Evolutionary conservation across 2,797 vertebrate species (phyloP).

Genomic region (Knipowitschia caucasica): DNA sequence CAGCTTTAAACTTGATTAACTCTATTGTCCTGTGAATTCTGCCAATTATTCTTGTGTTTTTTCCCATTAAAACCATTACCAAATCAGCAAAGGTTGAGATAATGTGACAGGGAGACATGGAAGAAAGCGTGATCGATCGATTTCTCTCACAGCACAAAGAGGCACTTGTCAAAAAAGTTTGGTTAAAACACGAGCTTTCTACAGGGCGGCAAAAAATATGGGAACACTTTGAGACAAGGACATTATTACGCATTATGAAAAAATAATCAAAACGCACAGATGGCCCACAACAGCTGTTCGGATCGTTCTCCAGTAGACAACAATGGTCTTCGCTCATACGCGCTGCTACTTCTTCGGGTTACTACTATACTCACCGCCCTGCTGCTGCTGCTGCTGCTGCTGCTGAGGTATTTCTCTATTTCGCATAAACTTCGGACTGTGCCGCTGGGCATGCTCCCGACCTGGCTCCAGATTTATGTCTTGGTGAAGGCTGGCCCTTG

Average conservation of each 20-base stretch:
- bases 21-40: background rate
- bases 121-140: background rate
- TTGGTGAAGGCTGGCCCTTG: conserved; percentile 11
- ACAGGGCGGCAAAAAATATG: background rate
- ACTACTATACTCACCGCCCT: conserved; percentile 60
- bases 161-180: background rate
- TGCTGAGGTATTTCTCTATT: conserved; percentile 67
- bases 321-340: too few relatives aligned
- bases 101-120: background rate
- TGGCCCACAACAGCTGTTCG: conserved; percentile 36
- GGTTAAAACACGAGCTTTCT: background rate
- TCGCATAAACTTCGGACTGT: conserved; percentile 71
- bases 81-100: background rate
- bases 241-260: background rate
- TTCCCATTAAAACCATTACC: too few relatives aligned
- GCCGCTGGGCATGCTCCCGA: conserved; percentile 64
- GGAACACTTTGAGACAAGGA: background rate
- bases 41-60: background rate
- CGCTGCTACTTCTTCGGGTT: conserved; percentile 1
- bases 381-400: conserved; percentile 62
- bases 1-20: accelerated
- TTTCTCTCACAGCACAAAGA: background rate
- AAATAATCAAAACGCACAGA: background rate
- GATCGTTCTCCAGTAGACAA: conserved; percentile 21
- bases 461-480: conserved; percentile 6